Conservation (phyloP, 1,140 invertebrate genomes). For the Rhynchophorus ferrugineus region DNA sequence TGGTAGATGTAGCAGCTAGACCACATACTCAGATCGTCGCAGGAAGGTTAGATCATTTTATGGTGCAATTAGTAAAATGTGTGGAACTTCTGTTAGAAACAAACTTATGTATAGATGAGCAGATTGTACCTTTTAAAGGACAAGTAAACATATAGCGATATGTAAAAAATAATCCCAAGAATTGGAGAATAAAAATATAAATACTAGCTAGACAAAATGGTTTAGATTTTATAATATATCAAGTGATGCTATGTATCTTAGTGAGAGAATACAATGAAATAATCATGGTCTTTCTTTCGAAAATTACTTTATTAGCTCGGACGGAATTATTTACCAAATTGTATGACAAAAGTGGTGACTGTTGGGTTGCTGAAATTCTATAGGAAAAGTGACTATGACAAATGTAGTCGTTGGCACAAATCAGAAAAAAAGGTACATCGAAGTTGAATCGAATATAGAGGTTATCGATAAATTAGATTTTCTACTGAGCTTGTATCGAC, state of each 20-base stretch:
- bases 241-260: slow-evolving; percentile 24
- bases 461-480: slow-evolving; percentile 17
- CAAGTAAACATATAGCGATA: slow-evolving; percentile 26
- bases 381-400: slow-evolving; percentile 32
- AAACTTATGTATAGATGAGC: slow-evolving; percentile 30
- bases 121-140: slow-evolving; percentile 36
- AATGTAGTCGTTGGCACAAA: slow-evolving; percentile 36
- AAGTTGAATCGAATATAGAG: slow-evolving; percentile 15
- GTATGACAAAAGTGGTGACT: slow-evolving; percentile 32
- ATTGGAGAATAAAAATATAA: slow-evolving; percentile 23
- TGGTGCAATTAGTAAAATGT: slow-evolving; percentile 25
- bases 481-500: slow-evolving; percentile 12
- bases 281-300: slow-evolving; percentile 28
- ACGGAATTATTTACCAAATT: slow-evolving; percentile 38
- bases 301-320: slow-evolving; percentile 19
- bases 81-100: slow-evolving; percentile 26
- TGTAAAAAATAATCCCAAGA: slow-evolving; percentile 20
- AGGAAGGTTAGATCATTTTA: slow-evolving; percentile 33
- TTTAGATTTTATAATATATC: slow-evolving; percentile 18
- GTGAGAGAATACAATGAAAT: slow-evolving; percentile 33
- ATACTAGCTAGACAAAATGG: slow-evolving; percentile 17
- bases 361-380: slow-evolving; percentile 39
- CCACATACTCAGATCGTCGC: no score
- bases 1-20: slow-evolving; percentile 23
- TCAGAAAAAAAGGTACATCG: slow-evolving; percentile 28